These are phyloP conservation scores for Siphlonurus alternatus DNA, from an alignment of 2,888 invertebrate genomes.

Conservation along the genomic window DNA sequence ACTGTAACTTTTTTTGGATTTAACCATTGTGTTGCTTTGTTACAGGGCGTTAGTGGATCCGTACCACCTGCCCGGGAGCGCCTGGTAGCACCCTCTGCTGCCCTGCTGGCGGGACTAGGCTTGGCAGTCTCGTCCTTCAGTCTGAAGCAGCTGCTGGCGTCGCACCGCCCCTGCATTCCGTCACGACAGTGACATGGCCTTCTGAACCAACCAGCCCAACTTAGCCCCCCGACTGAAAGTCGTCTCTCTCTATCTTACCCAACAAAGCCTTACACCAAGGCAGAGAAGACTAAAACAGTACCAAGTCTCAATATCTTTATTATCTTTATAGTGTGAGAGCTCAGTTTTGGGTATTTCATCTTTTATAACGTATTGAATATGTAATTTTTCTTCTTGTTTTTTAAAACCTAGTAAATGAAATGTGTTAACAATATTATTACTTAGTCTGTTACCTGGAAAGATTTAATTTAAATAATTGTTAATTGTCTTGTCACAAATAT, in stretches of 20 bases:
- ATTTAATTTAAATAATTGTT: background rate
- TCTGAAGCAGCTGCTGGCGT: constrained; percentile 38
- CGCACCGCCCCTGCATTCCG: constrained; percentile 8
- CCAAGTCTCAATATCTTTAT: too few relatives aligned
- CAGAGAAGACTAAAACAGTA: too few relatives aligned
- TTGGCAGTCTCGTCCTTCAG: constrained; percentile 43
- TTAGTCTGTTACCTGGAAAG: background rate
- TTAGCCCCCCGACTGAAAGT: background rate
- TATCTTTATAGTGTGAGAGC: too few relatives aligned
- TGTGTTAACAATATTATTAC: background rate
- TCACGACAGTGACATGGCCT: background rate
- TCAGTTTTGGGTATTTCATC: too few relatives aligned
- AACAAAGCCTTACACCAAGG: background rate
- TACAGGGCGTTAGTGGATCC: background rate
- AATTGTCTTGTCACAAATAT: background rate
- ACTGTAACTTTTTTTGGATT: too few relatives aligned
- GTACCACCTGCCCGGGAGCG: background rate
- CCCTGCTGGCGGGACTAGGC: constrained; percentile 38
- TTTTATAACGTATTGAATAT: too few relatives aligned
- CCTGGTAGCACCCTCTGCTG: constrained; percentile 30
- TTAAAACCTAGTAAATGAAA: too few relatives aligned
- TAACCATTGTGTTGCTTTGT: too few relatives aligned
- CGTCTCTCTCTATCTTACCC: background rate
- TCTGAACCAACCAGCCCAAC: background rate
- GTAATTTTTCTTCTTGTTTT: too few relatives aligned